These are phyloP conservation scores for Prietella phreatophila DNA, from an alignment of 2,113 vertebrate genomes.

Conservation along the genomic window DNA sequence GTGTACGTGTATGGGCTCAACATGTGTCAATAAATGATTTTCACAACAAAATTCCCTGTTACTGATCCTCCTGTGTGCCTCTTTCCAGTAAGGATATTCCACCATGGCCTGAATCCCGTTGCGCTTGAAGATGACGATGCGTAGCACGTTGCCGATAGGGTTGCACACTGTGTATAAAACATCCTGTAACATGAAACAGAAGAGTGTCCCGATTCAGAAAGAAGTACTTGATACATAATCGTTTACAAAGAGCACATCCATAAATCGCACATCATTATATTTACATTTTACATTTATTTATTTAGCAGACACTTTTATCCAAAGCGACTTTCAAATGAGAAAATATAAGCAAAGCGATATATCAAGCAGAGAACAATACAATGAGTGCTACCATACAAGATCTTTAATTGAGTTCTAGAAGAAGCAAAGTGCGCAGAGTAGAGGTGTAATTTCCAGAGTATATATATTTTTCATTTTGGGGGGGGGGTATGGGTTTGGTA, in stretches of 20 bases:
- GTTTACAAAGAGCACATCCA: background rate
- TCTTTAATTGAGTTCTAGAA: too few species aligned
- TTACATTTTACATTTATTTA: too few species aligned
- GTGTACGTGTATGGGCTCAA: background rate
- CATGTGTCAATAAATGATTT: background rate
- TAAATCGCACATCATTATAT: background rate
- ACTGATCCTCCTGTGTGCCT: background rate
- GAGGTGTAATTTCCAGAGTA: too few species aligned
- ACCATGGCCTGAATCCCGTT: constrained; percentile 97
- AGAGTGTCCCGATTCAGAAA: constrained; percentile 28
- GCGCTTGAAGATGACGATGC: constrained; percentile 96
- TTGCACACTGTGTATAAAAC: constrained; percentile 92
- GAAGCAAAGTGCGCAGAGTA: too few species aligned
- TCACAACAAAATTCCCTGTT: constrained; percentile 13
- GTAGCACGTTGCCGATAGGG: constrained; percentile 85
- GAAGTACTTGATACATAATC: background rate
- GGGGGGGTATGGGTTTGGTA: too few species aligned
- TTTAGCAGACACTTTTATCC: too few species aligned
- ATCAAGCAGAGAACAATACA: too few species aligned
- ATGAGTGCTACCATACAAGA: too few species aligned
- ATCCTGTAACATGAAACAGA: constrained; percentile 72
- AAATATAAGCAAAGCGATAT: too few species aligned
- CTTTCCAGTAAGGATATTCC: constrained; percentile 88
- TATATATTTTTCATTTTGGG: too few species aligned
- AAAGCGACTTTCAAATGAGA: too few species aligned